These are phyloP conservation scores for Drosophila prosaltans DNA, from an alignment of 1,140 invertebrate genomes.

Conservation along the genomic window DNA sequence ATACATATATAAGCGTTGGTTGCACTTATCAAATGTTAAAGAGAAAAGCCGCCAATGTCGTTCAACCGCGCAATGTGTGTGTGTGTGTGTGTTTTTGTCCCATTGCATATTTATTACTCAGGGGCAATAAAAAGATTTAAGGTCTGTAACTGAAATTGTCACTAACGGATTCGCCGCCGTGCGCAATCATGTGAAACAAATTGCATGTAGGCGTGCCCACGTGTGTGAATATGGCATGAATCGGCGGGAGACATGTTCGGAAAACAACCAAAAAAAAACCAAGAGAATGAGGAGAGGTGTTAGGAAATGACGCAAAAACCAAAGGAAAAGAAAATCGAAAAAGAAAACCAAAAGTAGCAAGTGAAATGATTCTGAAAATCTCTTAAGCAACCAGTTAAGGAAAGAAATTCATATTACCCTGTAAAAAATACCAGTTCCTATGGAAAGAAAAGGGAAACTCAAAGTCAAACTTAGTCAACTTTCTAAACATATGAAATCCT, in stretches of 20 bases:
- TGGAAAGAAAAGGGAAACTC: too few relatives aligned
- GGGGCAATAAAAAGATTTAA: conserved; percentile 42
- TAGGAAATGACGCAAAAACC: too few relatives aligned
- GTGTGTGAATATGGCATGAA: conserved; percentile 1
- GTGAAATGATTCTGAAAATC: too few relatives aligned
- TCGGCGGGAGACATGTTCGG: background rate
- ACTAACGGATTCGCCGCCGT: background rate
- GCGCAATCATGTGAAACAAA: conserved; percentile 35
- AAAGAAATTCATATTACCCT: too few relatives aligned
- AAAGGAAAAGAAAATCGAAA: too few relatives aligned
- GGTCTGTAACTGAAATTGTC: conserved; percentile 42
- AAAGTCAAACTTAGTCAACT: too few relatives aligned
- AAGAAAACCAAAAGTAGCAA: too few relatives aligned
- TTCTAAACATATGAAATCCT: too few relatives aligned
- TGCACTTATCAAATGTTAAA: conserved; percentile 8
- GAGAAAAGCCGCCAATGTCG: conserved; percentile 5
- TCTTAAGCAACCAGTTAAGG: too few relatives aligned
- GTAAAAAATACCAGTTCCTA: too few relatives aligned
- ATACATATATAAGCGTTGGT: background rate
- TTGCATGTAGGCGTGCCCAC: background rate
- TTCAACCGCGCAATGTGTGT: background rate
- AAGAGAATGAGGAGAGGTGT: too few relatives aligned
- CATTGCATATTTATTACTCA: conserved; percentile 36
- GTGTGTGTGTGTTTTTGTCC: background rate
- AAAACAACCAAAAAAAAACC: too few relatives aligned